These are phyloP conservation scores for Dolichopus griseipennis DNA, from an alignment of 2,888 invertebrate species.

Conservation along the genomic window DNA sequence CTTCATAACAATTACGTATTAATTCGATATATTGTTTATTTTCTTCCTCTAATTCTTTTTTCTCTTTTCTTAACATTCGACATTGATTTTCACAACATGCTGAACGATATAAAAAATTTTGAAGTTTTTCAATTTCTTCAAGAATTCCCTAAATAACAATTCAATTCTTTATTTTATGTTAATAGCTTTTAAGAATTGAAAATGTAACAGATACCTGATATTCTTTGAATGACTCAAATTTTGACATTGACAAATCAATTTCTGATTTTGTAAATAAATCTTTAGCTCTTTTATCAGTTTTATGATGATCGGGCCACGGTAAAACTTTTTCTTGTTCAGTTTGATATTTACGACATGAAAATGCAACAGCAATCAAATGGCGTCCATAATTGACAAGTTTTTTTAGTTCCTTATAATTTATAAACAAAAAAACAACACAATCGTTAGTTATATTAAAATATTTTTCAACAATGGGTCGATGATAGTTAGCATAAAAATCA, in stretches of 20 bases:
- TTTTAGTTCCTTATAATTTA: constrained; percentile 29
- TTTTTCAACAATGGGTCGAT: too few species aligned
- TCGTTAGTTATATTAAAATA: too few species aligned
- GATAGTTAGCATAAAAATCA: too few species aligned
- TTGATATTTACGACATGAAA: constrained; percentile 35
- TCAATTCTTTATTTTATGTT: too few species aligned
- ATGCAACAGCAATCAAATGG: constrained; percentile 30
- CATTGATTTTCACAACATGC: background rate
- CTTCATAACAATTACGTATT: background rate
- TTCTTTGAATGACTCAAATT: too few species aligned
- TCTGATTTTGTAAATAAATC: too few species aligned
- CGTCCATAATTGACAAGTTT: constrained; percentile 33
- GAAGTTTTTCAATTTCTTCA: background rate
- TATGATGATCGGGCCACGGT: constrained; percentile 17
- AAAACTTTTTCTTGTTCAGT: constrained; percentile 37
- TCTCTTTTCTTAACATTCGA: background rate
- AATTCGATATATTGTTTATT: background rate
- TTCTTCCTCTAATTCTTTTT: background rate
- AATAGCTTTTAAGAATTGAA: too few species aligned
- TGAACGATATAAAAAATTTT: background rate
- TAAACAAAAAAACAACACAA: background rate
- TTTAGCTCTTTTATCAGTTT: too few species aligned
- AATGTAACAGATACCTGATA: too few species aligned
- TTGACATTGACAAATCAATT: too few species aligned
- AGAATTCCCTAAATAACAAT: background rate